A percentile compares a stretch with the other conserved stretches of the same genome.
phyloP scores from a whole-genome alignment of 2,113 vertebrate genomes.

The Lipotes vexillifer region DNA sequence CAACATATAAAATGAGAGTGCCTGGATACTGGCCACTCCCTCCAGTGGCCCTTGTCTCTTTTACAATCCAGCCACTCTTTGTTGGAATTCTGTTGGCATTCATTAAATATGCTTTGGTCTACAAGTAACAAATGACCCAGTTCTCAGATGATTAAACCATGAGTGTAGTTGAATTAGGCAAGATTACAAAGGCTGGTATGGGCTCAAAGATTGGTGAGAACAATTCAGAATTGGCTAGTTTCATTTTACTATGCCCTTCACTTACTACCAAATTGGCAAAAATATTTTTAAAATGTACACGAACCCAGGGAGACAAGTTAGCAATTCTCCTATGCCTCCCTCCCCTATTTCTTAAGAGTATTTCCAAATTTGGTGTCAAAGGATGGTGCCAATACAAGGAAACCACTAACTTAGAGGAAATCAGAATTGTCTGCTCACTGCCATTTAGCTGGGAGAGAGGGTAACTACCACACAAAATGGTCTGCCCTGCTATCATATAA shows the following conservation, averaged over 20 bases:
- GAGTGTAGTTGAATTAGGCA: not conserved
- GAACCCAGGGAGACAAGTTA: not conserved
- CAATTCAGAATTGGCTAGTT: not conserved
- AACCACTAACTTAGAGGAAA: not conserved
- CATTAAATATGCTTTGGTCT: not conserved
- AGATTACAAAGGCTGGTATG: not conserved
- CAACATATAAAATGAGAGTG: not conserved
- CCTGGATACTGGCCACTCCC: not conserved
- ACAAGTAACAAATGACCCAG: not conserved
- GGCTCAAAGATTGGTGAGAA: not conserved
- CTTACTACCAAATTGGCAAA: not conserved
- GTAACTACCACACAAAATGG: not conserved
- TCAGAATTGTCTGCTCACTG: not conserved
- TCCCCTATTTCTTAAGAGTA: not conserved
- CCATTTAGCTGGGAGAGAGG: not conserved
- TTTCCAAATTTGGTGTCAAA: not conserved
- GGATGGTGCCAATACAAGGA: not conserved
- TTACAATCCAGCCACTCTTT: not conserved
- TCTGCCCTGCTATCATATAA: not conserved
- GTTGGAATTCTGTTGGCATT: not conserved
- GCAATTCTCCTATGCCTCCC: not conserved
- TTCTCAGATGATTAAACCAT: not conserved
- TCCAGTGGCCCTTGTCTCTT: not conserved
- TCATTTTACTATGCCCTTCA: not conserved
- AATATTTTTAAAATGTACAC: not conserved